Percentiles rank a stretch among this genome's conserved stretches.
Evolutionary conservation across 2,113 vertebrate genomes (phyloP).

Genomic region (Tetraodon nigroviridis): DNA sequence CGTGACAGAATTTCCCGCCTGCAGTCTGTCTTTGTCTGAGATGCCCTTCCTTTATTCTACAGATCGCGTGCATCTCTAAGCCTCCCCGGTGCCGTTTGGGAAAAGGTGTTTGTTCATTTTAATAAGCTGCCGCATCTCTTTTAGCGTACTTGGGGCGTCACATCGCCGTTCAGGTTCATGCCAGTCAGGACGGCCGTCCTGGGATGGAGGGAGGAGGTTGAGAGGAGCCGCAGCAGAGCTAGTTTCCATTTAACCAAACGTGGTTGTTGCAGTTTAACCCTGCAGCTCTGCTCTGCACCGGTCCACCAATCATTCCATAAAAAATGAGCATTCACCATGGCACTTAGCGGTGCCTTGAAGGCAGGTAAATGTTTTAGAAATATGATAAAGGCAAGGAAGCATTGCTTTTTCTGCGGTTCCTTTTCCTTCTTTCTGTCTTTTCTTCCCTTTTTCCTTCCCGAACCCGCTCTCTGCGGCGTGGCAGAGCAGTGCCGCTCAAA

Average conservation of each 20-base stretch:
- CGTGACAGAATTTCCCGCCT: conserved; percentile 40
- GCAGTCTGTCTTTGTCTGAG: conserved; percentile 14
- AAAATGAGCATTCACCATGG: conserved; percentile 28
- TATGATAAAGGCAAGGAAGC: no score
- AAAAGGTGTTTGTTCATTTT: conserved; percentile 41
- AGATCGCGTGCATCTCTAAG: conserved; percentile 15
- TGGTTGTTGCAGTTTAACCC: conserved; percentile 37
- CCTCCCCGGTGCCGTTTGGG: conserved; percentile 3
- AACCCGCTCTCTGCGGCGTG: conserved; percentile 14
- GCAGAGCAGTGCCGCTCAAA: conserved; percentile 41
- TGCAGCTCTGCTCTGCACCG: conserved; percentile 51
- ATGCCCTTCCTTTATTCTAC: conserved; percentile 5
- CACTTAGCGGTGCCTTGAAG: no score
- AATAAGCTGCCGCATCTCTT: conserved; percentile 17
- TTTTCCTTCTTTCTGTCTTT: not conserved
- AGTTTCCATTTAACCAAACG: conserved; percentile 1
- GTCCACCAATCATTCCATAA: conserved; percentile 46
- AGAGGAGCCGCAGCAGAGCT: conserved; percentile 41
- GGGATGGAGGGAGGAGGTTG: no score
- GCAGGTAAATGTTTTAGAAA: no score
- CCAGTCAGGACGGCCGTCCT: no score
- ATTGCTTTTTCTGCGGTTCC: conserved; percentile 1
- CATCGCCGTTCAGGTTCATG: no score
- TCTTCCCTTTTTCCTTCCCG: not conserved
- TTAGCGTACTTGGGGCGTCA: not conserved